A percentile compares a stretch with the other conserved stretches of the same genome.
These are phyloP conservation scores for Drosophila guanche DNA, from an alignment of 1,140 invertebrate species.

Conservation along the genomic window DNA sequence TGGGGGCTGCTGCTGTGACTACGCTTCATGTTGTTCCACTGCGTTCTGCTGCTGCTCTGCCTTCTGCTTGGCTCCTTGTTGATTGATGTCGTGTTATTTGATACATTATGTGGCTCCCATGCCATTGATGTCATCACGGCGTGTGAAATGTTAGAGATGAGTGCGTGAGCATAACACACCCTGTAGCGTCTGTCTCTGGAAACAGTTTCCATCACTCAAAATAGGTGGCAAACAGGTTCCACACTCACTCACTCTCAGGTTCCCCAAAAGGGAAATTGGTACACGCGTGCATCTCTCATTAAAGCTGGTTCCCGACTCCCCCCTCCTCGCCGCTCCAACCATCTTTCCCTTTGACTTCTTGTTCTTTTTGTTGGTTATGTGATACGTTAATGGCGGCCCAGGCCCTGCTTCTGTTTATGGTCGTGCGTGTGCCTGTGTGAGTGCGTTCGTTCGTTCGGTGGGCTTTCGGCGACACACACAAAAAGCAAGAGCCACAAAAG, in stretches of 20 bases:
- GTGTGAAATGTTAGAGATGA: too few species aligned
- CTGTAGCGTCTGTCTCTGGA: too few species aligned
- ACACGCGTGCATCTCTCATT: constrained; percentile 50
- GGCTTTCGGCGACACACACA: constrained; percentile 18
- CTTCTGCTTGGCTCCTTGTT: too few species aligned
- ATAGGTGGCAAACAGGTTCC: constrained; percentile 29
- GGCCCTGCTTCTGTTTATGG: too few species aligned
- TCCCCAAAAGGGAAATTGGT: constrained; percentile 47
- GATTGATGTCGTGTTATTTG: too few species aligned
- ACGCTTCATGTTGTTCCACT: too few species aligned
- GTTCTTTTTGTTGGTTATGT: constrained; percentile 23
- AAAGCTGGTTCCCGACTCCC: constrained; percentile 7
- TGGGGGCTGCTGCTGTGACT: too few species aligned
- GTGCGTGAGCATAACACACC: too few species aligned
- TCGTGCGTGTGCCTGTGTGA: constrained; percentile 9
- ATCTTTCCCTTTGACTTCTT: constrained; percentile 1
- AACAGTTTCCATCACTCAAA: too few species aligned
- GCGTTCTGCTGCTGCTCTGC: too few species aligned
- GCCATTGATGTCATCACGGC: too few species aligned
- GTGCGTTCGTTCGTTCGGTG: constrained; percentile 3
- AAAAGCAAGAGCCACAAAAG: constrained; percentile 7
- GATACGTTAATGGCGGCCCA: constrained; percentile 33
- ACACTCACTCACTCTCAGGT: constrained; percentile 32
- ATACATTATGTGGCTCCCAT: too few species aligned
- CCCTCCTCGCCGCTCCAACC: background rate